Percentiles rank a stretch among this genome's conserved stretches.
These are phyloP conservation scores for Apostichopus japonicus DNA, from an alignment of 35 echinoderm and acorn worm species.

Conservation along the genomic window DNA sequence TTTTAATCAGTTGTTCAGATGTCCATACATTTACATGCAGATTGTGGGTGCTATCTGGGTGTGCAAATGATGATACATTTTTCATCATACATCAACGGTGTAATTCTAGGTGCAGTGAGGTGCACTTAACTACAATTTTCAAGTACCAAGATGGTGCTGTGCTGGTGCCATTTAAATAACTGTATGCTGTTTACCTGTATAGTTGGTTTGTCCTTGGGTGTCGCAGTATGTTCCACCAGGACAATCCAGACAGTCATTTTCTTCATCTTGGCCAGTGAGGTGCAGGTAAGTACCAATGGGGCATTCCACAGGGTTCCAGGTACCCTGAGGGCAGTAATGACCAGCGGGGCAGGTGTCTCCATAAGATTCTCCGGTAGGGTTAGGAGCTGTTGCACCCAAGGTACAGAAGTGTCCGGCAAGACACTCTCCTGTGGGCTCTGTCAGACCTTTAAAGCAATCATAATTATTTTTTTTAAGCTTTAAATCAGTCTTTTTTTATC, in stretches of 20 bases:
- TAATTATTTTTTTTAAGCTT: not conserved
- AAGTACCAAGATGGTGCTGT: too few relatives aligned
- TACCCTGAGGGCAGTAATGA: slow-evolving; percentile 83
- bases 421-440: slow-evolving; percentile 77
- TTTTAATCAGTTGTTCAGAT: too few relatives aligned
- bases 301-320: slow-evolving; percentile 68
- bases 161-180: too few relatives aligned
- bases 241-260: slow-evolving; percentile 78
- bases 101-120: too few relatives aligned
- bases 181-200: slow-evolving; percentile 67
- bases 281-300: slow-evolving; percentile 84
- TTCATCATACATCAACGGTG: too few relatives aligned
- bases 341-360: slow-evolving; percentile 95
- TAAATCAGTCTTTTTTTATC: too few relatives aligned
- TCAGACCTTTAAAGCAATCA: slow-evolving; percentile 64
- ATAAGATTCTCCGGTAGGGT: slow-evolving; percentile 80
- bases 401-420: slow-evolving; percentile 84
- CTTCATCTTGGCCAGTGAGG: slow-evolving; percentile 61
- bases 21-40: too few relatives aligned
- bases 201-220: slow-evolving; percentile 81
- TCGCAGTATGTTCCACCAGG: slow-evolving; percentile 86
- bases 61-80: too few relatives aligned
- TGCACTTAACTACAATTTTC: too few relatives aligned
- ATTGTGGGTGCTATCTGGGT: too few relatives aligned
- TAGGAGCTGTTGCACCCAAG: slow-evolving; percentile 83